Evolutionary conservation across 2,797 vertebrate species (phyloP), one percentile per base, ranked within the genome.

Genomic region (Cynopterus sphinx): DNA sequence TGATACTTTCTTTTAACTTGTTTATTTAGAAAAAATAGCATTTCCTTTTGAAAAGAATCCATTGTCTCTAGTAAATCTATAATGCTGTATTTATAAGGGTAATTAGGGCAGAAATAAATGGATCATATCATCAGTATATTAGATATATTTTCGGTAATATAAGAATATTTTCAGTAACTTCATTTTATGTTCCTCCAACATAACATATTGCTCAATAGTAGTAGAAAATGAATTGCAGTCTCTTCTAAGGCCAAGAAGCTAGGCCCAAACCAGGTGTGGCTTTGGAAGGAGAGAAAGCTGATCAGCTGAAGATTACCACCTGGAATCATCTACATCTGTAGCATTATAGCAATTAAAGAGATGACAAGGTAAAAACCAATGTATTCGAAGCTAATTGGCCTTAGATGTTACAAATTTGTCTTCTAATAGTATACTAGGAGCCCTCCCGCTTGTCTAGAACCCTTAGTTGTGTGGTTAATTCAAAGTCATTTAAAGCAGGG

Each of bases 41-140:
- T 85, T 92, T 71, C 3, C 24, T 95, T 90, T 63, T 86, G 46
- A 94, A 94, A 91, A 71, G 61, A 88, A 83, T 83, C 70, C 63
- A 46, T 71, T 63, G 4, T 96, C 19, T 75, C n/a, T 86, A 79
- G 53, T 61, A 77, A 73, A 33, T 87, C 53, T 91, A 2, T 87
- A 90, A 46, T 68, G 88, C n/a, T 96, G 36, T 51, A 63, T n/a
- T 92, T 95, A 89, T 21, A 82, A 61, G 31, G 24, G 8, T 49
- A 95, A 67, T 49, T 73, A 94, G 19, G 1, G n/a, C 6, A 94
- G n/a, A 92, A 81, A 88, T 74, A 77, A 93, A 63, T 86, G 5
- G 89, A 55, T 85, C 7, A n/a, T 28, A 51, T 77, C 73, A 84
- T 55, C 65, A 85, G 1, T 75, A 16, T 73, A 59, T 68, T 75